A percentile compares a stretch with the other conserved stretches of the same genome.
Conservation (phyloP, 37 sponge, comb jelly and placozoan species). For the Haliclona indistincta region DNA sequence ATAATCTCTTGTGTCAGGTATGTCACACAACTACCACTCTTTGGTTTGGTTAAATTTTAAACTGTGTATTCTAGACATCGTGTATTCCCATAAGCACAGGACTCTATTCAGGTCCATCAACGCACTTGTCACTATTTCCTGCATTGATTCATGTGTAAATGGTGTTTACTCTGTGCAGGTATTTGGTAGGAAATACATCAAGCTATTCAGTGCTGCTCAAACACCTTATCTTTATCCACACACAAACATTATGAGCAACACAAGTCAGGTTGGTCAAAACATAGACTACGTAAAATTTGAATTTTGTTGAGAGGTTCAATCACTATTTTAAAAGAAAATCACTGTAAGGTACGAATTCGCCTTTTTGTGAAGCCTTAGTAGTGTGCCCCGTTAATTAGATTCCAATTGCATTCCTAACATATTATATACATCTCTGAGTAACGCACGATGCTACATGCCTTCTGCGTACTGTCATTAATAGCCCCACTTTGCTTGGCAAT, state of each 20-base stretch:
- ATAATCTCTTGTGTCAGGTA: constrained; percentile 87
- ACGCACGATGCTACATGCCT: no score
- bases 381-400: no score
- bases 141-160: not conserved
- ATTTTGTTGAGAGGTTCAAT: no score
- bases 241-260: constrained; percentile 69
- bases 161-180: constrained; percentile 33
- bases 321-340: no score
- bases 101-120: not conserved
- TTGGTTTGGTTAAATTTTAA: not conserved
- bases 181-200: constrained; percentile 77
- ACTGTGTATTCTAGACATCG: not conserved
- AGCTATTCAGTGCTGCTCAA: constrained; percentile 55
- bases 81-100: not conserved
- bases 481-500: no score
- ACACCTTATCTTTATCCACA: constrained; percentile 78
- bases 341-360: not conserved
- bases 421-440: no score
- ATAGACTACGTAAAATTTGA: not conserved
- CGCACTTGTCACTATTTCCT: not conserved
- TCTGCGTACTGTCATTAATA: no score
- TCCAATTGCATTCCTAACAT: no score
- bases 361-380: not conserved
- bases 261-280: constrained; percentile 72
- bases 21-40: not conserved